These are phyloP conservation scores for Mesorhabditis sp. DNA, from an alignment of 2,888 invertebrate genomes.

Conservation along the genomic window DNA sequence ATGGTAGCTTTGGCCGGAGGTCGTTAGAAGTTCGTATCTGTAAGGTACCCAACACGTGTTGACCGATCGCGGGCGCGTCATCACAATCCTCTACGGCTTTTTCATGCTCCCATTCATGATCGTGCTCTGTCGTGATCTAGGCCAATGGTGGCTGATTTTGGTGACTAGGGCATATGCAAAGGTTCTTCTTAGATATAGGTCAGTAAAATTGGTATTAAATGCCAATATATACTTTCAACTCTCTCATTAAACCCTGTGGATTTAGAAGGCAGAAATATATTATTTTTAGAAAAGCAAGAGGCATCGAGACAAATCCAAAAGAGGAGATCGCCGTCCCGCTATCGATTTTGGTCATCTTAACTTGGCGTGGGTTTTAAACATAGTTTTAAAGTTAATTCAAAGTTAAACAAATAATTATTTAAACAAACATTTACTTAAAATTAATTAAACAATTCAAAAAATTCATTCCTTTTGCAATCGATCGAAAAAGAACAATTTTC, in stretches of 20 bases:
- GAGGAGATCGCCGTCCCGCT: neutral
- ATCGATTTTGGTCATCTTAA: neutral
- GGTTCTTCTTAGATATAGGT: neutral
- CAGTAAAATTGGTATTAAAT: neutral
- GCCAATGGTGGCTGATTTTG: neutral
- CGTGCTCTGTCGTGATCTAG: neutral
- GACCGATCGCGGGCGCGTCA: neutral
- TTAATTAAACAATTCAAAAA: no score
- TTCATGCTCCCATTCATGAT: neutral
- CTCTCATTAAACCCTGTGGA: neutral
- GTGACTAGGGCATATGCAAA: conserved; percentile 1
- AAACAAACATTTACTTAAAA: no score
- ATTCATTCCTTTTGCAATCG: no score
- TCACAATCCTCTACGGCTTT: neutral
- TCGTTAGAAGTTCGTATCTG: no score
- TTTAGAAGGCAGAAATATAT: no score
- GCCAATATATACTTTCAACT: neutral
- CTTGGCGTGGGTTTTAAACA: neutral
- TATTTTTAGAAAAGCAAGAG: neutral
- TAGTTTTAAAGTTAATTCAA: no score
- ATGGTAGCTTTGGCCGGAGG: neutral
- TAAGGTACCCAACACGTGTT: neutral
- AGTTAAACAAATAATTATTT: no score
- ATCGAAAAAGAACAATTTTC: no score
- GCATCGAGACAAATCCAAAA: conserved; percentile 2